Evolutionary conservation across 2,888 invertebrate species (phyloP), one percentile per base, ranked within the genome.

Genomic region (Drosophila atripex): DNA sequence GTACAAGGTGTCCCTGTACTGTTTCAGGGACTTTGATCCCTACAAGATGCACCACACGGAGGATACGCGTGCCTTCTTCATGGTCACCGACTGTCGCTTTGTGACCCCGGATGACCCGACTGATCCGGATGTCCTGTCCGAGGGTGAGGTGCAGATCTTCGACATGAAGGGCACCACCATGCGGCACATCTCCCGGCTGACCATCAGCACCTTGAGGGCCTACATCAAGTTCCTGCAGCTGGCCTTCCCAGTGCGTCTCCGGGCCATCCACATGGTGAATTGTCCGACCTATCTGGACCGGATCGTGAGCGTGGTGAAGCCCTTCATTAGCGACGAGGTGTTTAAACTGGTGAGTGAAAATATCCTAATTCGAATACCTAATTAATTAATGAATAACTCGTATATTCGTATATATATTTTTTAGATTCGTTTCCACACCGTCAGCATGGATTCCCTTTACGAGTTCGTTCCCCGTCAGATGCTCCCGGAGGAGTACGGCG

Each of bases 71-170:
- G 93, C 94, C 0, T 95, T 95, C 92, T 94, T 95, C 89, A 94
- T 95, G 93, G 90, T 95, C n/a, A 94, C 94, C 1, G 95, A 95
- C 87, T 93, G 94, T 46, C 92, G 95, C 16, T 89, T 89, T 25
- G 63, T 80, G 16, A 83, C 77, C 46, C 76, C 72, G 8, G 89
- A 89, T 52, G 79, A 73, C 58, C 30, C 58, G 7, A 49, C 50
- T 1, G 49, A 68, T 5, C 63, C 65, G 11, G 76, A 78, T 0
- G 43, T 72, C 1, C 66, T 89, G 38, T 89, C 89, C 9, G 77
- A 8, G 35, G 95, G 95, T 5, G 95, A 95, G 88, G 93, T 95
- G 47, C 95, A 95, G 0, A 94, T 95, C 50, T 95, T 95, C 74
- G 95, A 95, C 87, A 93, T 95, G 88, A 92, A 93, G 0, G 94